Evolutionary conservation across 2,113 vertebrate genomes (phyloP), one percentile per base, ranked within the genome.

Genomic region (Amphilophus citrinellus): DNA sequence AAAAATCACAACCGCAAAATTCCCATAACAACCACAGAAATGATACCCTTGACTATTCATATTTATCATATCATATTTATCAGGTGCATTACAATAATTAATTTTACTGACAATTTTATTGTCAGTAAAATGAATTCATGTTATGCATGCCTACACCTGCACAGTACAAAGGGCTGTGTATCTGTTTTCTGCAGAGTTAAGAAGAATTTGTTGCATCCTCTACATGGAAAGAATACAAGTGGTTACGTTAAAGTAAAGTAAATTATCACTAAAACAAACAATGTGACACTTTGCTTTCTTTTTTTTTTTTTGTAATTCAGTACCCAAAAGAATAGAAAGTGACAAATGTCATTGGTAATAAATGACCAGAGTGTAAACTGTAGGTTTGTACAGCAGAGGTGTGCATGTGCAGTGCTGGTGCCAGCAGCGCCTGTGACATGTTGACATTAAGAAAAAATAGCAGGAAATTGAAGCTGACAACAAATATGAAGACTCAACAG

Each of bases 381-480:
- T 9, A 9, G 53, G 7, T 57, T 10, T 18, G 59, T 24, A 37
- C 60, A 84, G 61, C 61, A 63, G 18, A 10, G 58, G 22, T 11
- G 65, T 56, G 60, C 42, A 71, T 39, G 35, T 42, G 35, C 32
- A 61, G 56, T 10, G 27, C 17, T 71, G 76, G 10, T 61, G 39
- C 50, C 47, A 24, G 20, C 71, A 17, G 39, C 44, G 68, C 14
- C 24, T 13, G 3, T 62, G 44, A 42, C 58, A 56, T 11, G 32
- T 44, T 3, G 14, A 59, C 53, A 30, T 35, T 18, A 77, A 32
- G 39, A 44, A 27, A 22, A 76, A 77, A 22, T 61, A 68, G 71
- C 79, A 66, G 71, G 61, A 77, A 77, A 68, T n/a, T 53, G 17
- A 81, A 66, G 42, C 79, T 85, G 71, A 39, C 77, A 76, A 66